These are phyloP conservation scores for Lochmaea crataegi DNA, from an alignment of 2,888 invertebrate genomes.

Conservation along the genomic window DNA sequence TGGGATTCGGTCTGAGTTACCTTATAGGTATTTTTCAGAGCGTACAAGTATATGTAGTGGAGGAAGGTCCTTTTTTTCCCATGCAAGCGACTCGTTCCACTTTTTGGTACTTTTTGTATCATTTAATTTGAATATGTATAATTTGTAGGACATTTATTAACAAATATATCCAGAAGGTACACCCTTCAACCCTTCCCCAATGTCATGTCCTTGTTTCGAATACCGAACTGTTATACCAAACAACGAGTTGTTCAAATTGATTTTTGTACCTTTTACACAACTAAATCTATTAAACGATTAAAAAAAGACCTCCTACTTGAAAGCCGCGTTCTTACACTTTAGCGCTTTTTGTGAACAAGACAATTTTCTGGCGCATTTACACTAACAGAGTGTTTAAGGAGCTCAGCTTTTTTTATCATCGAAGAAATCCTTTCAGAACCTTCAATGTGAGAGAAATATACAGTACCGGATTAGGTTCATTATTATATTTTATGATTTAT, in stretches of 20 bases:
- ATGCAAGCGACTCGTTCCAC: too few species aligned
- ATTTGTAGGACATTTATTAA: too few species aligned
- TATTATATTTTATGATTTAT: not conserved
- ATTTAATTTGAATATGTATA: too few species aligned
- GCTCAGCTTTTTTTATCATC: conserved; percentile 41
- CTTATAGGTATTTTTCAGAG: too few species aligned
- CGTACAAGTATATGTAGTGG: too few species aligned
- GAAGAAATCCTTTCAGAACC: conserved; percentile 29
- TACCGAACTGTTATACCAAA: conserved; percentile 42
- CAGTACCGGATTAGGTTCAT: conserved; percentile 9
- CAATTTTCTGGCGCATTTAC: conserved; percentile 54
- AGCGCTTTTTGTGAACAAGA: conserved; percentile 51
- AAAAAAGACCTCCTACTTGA: conserved; percentile 50
- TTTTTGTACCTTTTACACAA: conserved; percentile 48
- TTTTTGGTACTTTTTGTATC: too few species aligned
- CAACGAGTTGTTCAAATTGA: conserved; percentile 47
- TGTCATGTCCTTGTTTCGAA: conserved; percentile 29
- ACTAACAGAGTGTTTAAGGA: conserved; percentile 51
- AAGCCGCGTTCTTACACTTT: conserved; percentile 42
- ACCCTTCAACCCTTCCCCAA: not conserved
- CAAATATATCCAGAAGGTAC: not conserved
- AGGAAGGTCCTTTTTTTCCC: too few species aligned
- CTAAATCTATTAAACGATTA: conserved; percentile 47
- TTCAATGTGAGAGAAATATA: conserved; percentile 24
- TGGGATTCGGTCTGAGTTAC: too few species aligned